A percentile compares a stretch with the other conserved stretches of the same genome.
Evolutionary conservation across 2,797 vertebrate genomes (phyloP).

Genomic region (Gymnopithys bicolor): DNA sequence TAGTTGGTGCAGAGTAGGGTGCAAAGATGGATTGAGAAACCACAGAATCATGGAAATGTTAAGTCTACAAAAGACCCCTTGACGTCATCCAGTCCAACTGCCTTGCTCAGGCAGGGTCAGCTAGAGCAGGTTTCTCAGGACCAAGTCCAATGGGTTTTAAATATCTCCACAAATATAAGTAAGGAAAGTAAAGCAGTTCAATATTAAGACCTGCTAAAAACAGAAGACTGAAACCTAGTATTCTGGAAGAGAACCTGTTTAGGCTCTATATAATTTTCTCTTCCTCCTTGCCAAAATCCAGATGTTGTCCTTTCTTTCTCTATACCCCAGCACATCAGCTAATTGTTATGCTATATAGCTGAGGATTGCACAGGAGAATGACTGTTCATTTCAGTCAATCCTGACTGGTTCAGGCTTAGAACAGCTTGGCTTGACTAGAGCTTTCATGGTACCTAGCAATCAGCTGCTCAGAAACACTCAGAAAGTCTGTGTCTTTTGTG

Average conservation of each 20-base stretch:
- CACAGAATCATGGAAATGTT: not conserved
- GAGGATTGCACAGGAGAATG: not conserved
- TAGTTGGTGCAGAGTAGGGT: not conserved
- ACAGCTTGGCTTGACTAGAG: not conserved
- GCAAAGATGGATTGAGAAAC: not conserved
- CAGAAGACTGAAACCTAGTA: not conserved
- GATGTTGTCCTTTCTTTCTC: not conserved
- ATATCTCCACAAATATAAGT: not conserved
- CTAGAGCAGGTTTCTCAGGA: not conserved
- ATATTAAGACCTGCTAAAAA: not conserved
- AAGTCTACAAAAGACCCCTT: not conserved
- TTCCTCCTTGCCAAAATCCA: not conserved
- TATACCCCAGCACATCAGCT: not conserved
- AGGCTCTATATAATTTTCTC: not conserved
- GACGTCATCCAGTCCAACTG: not conserved
- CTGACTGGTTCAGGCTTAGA: not conserved
- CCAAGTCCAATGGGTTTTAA: not conserved
- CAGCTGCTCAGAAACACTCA: not conserved
- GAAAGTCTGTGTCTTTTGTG: not conserved
- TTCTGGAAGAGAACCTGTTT: not conserved
- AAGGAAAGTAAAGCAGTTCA: not conserved
- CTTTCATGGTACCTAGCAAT: accelerated
- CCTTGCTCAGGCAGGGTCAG: not conserved
- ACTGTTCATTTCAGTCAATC: not conserved
- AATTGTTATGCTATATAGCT: not conserved